Base-by-base conservation (phyloP, 2,888 invertebrate species). In the Nomada lathburiana region DNA sequence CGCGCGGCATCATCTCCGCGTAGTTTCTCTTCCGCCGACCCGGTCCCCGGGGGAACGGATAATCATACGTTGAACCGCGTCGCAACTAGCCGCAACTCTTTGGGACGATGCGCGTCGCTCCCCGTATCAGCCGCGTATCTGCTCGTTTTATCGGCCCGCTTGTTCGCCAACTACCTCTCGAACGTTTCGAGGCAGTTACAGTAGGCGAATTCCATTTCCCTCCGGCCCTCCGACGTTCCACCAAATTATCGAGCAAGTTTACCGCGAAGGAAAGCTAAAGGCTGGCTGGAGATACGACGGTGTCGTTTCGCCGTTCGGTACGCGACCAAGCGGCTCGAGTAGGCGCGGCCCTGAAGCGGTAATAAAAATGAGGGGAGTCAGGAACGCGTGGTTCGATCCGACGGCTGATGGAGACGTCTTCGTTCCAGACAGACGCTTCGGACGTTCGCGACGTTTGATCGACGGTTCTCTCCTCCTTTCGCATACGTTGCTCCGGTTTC, bases 371-470 rank as follows among this genome's bases (percentile, higher is more conserved):
- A 87, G 83, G 78, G 82, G 87, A 88, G 85, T 80, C 83, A 85
- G 76, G 72, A 88, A 82, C 87, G 83, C 80, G 89, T 85, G 83
- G 82, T 87, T 86, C 87, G 89, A 88, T 89, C 88, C 88, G 89
- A 90, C 89, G 89, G 88, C 70, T 92, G 92, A 92, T 92, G 92
- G 91, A 92, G 91, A 89, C 90, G 89, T 91, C 90, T 89, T 89
- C 88, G 90, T 88, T 88, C 87, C 83, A 85, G 89, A 88, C 89
- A 88, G 88, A 90, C 89, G 88, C 85, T 83, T 89, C 86, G 86
- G 86, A 88, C 81, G 83, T 78, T 85, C 81, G 83, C 86, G 90
- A 91, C 91, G 89, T 90, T 91, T 91, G 91, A 91, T 91, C 88
- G 91, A 91, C 91, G 86, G 80, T 86, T 87, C 84, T 85, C 85